A percentile compares a stretch with the other conserved stretches of the same genome.
Conservation (phyloP, 2,113 vertebrate genomes). For the Elephantulus edwardii region DNA sequence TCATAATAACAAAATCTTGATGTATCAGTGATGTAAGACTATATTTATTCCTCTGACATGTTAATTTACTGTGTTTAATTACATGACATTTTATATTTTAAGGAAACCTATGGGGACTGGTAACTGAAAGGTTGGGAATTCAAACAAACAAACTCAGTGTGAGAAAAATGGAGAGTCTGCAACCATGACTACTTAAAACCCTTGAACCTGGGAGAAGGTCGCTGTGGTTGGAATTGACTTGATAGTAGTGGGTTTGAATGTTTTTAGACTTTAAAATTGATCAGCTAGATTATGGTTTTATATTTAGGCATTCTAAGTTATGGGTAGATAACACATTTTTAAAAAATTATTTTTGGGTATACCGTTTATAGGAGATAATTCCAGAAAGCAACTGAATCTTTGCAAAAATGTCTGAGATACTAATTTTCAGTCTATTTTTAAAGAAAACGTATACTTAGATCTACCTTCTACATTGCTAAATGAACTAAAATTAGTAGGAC, state of each 20-base stretch:
- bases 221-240: no score
- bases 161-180: no score
- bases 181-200: no score
- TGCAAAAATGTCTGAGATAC: slow-evolving; percentile 35
- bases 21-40: neutral
- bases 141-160: no score
- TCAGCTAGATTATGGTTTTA: neutral
- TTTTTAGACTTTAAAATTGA: no score
- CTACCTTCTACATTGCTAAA: slow-evolving; percentile 25
- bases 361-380: slow-evolving; percentile 28
- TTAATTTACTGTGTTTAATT: slow-evolving; percentile 51
- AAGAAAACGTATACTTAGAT: neutral
- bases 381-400: slow-evolving; percentile 37
- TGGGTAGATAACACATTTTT: neutral
- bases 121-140: no score
- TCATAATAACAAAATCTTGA: slow-evolving; percentile 29
- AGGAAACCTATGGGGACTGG: no score
- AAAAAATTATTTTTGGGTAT: slow-evolving; percentile 31
- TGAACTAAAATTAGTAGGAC: neutral
- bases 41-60: slow-evolving; percentile 26
- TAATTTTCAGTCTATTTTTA: slow-evolving; percentile 28
- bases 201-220: no score
- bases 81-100: slow-evolving; percentile 32
- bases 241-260: neutral
- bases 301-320: slow-evolving; percentile 43